A percentile compares a stretch with the other conserved stretches of the same genome.
Conservation (phyloP, 2,797 vertebrate genomes). For the Synaphobranchus kaupii region DNA sequence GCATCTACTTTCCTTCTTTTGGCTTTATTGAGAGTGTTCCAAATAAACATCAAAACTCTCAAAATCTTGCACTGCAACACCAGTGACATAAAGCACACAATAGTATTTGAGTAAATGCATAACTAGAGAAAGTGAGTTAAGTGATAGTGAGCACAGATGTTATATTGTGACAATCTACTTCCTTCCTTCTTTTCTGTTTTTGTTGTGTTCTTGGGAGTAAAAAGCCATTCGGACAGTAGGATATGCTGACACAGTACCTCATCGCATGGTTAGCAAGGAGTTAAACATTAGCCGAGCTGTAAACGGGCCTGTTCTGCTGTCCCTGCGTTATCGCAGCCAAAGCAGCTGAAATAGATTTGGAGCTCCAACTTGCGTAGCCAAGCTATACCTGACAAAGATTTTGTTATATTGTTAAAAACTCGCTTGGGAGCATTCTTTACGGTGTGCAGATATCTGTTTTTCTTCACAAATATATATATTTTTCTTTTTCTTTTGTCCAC, state of each 20-base stretch:
- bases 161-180: constrained; percentile 31
- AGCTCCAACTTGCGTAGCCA: not conserved
- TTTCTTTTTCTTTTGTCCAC: too few relatives aligned
- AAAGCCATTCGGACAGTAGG: constrained; percentile 33
- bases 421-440: too few relatives aligned
- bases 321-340: constrained; percentile 3
- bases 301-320: constrained; percentile 20
- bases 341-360: constrained; percentile 6
- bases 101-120: not conserved
- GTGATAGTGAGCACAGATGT: constrained; percentile 16
- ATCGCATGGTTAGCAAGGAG: constrained; percentile 39
- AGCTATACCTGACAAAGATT: too few relatives aligned
- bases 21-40: not conserved
- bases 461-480: too few relatives aligned
- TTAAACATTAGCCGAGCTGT: constrained; percentile 52
- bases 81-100: not conserved
- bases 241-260: constrained; percentile 36
- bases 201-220: constrained; percentile 43
- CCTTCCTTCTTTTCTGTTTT: constrained; percentile 47
- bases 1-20: too few relatives aligned
- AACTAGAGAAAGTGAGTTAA: not conserved
- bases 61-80: not conserved
- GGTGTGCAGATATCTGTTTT: too few relatives aligned
- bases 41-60: not conserved
- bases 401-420: too few relatives aligned